Evolutionary conservation across 1,140 invertebrate genomes (phyloP).

Genomic region (Anadara kagoshimensis): DNA sequence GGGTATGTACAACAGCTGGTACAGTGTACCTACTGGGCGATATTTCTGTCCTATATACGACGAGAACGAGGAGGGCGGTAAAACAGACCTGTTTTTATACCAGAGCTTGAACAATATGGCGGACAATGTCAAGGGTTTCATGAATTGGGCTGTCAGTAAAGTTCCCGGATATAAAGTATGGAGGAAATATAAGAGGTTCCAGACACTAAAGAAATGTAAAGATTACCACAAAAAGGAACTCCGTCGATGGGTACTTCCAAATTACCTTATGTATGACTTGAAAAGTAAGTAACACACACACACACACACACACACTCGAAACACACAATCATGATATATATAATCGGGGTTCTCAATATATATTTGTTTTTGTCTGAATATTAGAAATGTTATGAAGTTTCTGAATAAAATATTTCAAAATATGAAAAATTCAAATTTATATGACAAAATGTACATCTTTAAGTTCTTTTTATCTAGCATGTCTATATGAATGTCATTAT

Average conservation of each 20-base stretch:
- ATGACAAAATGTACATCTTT: too few relatives aligned
- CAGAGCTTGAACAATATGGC: conserved; percentile 21
- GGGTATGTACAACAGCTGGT: conserved; percentile 47
- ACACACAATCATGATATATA: too few relatives aligned
- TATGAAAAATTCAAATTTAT: too few relatives aligned
- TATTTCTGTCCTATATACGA: conserved; percentile 24
- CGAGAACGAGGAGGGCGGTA: background rate
- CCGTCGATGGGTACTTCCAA: conserved; percentile 22
- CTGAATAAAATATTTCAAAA: too few relatives aligned
- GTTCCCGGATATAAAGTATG: conserved; percentile 24
- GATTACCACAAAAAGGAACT: conserved; percentile 9
- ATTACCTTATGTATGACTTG: conserved; percentile 30
- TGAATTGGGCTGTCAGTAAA: conserved; percentile 10
- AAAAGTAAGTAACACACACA: too few relatives aligned
- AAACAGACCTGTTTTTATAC: conserved; percentile 31
- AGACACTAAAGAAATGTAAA: conserved; percentile 15
- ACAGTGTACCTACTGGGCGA: conserved; percentile 22
- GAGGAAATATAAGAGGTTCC: conserved; percentile 13
- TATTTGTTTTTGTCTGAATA: too few relatives aligned
- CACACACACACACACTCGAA: too few relatives aligned
- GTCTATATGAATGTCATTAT: too few relatives aligned
- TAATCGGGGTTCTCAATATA: too few relatives aligned
- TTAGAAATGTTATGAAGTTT: too few relatives aligned
- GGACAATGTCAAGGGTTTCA: conserved; percentile 22
- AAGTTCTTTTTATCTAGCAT: too few relatives aligned